Percentiles rank a stretch among this genome's conserved stretches.
Conservation (phyloP, 2,888 invertebrate genomes). For the Limnephilus lunatus region DNA sequence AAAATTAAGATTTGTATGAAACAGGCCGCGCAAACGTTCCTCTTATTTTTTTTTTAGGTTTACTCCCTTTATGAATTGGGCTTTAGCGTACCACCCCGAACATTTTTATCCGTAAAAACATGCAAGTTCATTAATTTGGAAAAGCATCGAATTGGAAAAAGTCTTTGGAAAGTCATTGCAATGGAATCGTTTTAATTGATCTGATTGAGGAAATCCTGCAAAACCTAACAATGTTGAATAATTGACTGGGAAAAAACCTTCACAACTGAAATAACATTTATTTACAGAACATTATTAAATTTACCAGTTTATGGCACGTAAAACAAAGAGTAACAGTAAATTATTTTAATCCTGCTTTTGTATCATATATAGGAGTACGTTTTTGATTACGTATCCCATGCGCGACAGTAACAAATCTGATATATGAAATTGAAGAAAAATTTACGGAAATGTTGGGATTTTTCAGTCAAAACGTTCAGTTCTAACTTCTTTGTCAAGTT, state of each 20-base stretch:
- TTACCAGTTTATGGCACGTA: neutral
- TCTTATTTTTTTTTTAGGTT: too few species aligned
- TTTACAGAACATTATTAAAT: neutral
- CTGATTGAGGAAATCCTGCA: neutral
- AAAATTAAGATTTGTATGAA: too few species aligned
- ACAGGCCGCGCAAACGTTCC: too few species aligned
- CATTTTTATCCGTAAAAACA: neutral
- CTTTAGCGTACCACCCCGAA: neutral
- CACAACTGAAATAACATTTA: neutral
- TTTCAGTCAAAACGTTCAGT: too few species aligned
- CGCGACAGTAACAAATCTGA: too few species aligned
- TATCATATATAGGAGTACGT: neutral
- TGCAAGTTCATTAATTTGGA: neutral
- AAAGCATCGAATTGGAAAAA: slow-evolving; percentile 16
- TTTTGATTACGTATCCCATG: neutral
- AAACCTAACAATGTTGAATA: neutral
- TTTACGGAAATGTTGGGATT: too few species aligned
- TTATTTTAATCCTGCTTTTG: neutral
- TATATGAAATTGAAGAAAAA: too few species aligned
- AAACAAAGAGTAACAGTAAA: neutral
- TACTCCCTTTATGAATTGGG: neutral
- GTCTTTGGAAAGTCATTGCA: neutral
- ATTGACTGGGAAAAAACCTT: neutral
- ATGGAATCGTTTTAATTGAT: slow-evolving; percentile 15
- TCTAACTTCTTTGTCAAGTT: too few species aligned